Percentiles rank a stretch among this genome's conserved stretches.
phyloP scores from a whole-genome alignment of 2,888 invertebrate genomes.

The Drosophila dives region DNA sequence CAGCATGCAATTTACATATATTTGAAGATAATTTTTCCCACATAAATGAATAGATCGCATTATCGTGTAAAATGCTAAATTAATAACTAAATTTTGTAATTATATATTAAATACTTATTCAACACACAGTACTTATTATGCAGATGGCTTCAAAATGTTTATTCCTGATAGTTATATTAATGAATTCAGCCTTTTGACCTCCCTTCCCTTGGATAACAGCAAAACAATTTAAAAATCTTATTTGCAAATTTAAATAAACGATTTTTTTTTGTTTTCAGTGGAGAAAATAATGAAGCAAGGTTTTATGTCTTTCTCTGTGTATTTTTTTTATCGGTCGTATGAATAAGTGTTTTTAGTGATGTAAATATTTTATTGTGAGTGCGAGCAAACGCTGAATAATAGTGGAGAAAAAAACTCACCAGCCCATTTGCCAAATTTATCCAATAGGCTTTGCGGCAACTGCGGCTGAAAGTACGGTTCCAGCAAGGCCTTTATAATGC shows the following conservation, averaged over 20 bases:
- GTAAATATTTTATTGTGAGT: background rate
- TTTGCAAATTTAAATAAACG: background rate
- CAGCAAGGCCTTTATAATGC: slow-evolving; percentile 87
- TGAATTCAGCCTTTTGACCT: background rate
- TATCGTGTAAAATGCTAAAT: background rate
- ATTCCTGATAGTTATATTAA: background rate
- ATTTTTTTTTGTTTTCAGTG: background rate
- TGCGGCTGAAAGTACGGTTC: slow-evolving; percentile 89
- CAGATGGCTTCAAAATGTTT: background rate
- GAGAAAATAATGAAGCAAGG: background rate
- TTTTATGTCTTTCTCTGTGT: background rate
- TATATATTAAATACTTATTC: background rate
- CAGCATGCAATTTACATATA: slow-evolving; percentile 21
- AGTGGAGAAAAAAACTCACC: slow-evolving; percentile 86
- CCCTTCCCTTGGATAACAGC: background rate
- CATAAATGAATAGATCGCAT: slow-evolving; percentile 6
- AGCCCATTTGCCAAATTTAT: slow-evolving; percentile 94
- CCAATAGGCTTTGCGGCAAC: slow-evolving; percentile 87
- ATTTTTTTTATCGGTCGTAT: background rate
- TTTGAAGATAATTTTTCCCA: background rate
- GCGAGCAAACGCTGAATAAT: background rate
- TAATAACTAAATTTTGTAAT: slow-evolving; percentile 1
- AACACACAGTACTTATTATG: background rate
- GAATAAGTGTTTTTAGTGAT: background rate
- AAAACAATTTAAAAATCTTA: background rate